Percentiles rank a stretch among this genome's conserved stretches.
Conservation (phyloP, 1,140 invertebrate species). For the Pissodes strobi region DNA sequence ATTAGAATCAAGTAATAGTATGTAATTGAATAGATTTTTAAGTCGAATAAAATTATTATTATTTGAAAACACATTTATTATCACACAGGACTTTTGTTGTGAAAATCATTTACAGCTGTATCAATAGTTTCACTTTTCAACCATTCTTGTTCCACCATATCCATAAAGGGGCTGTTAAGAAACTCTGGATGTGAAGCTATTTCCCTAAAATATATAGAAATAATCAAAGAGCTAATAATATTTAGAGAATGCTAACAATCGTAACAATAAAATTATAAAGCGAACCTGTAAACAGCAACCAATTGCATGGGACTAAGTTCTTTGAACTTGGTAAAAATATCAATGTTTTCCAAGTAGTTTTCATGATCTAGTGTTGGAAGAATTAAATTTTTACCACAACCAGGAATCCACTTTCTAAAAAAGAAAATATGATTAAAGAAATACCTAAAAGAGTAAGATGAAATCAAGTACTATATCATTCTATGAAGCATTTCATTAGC, state of each 20-base stretch:
- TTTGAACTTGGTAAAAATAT: slow-evolving; percentile 48
- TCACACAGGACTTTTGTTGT: background rate
- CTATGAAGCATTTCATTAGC: too few relatives aligned
- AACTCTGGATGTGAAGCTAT: slow-evolving; percentile 40
- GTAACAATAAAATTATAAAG: slow-evolving; percentile 5
- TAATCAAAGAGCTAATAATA: too few relatives aligned
- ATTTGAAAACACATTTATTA: too few relatives aligned
- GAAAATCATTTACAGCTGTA: slow-evolving; percentile 31
- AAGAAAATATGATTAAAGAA: slow-evolving; percentile 1
- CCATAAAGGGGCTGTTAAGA: slow-evolving; percentile 42
- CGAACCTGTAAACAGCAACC: slow-evolving; percentile 45
- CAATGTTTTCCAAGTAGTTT: slow-evolving; percentile 44
- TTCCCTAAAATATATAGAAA: slow-evolving; percentile 46
- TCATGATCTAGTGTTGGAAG: slow-evolving; percentile 39
- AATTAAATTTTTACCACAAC: slow-evolving; percentile 43
- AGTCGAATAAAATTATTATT: too few relatives aligned
- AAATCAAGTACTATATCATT: too few relatives aligned
- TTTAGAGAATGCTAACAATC: background rate
- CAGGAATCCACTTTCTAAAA: slow-evolving; percentile 49
- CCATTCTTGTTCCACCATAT: slow-evolving; percentile 45
- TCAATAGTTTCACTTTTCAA: slow-evolving; percentile 48
- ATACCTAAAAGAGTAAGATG: too few relatives aligned
- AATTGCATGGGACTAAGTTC: slow-evolving; percentile 47
- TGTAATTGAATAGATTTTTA: background rate
- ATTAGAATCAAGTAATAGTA: slow-evolving; percentile 60